These are phyloP conservation scores for Mimumesa dahlbomi DNA, from an alignment of 2,888 invertebrate species.

Conservation along the genomic window DNA sequence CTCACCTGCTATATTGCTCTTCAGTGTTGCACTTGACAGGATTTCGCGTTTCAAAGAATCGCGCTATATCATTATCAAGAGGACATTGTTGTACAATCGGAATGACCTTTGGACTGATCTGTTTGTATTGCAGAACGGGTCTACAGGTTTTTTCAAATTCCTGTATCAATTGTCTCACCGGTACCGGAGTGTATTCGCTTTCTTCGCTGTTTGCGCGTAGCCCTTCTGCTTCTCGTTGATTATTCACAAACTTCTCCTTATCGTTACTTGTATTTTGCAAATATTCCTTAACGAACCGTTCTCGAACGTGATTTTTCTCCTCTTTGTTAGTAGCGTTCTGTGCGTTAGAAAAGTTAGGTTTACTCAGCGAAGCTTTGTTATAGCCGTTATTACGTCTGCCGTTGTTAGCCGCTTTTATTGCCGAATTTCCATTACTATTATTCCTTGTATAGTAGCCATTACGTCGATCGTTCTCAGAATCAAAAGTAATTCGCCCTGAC, in stretches of 20 bases:
- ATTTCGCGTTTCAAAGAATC: constrained; percentile 73
- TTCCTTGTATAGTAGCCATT: constrained; percentile 50
- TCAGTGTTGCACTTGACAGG: constrained; percentile 61
- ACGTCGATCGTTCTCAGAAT: constrained; percentile 52
- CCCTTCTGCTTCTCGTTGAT: constrained; percentile 20
- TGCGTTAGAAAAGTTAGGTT: constrained; percentile 38
- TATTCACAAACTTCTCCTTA: constrained; percentile 25
- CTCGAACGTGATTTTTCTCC: constrained; percentile 60
- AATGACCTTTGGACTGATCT: constrained; percentile 76
- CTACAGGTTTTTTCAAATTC: constrained; percentile 85
- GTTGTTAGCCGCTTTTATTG: constrained; percentile 46
- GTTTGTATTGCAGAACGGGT: constrained; percentile 82
- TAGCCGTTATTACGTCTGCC: constrained; percentile 54
- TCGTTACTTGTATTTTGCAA: constrained; percentile 32
- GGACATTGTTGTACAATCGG: constrained; percentile 70
- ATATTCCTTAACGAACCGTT: constrained; percentile 74
- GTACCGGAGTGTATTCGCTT: constrained; percentile 77
- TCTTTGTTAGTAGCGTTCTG: constrained; percentile 48
- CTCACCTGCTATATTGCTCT: constrained; percentile 55
- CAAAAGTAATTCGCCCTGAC: constrained; percentile 63
- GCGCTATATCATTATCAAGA: constrained; percentile 73
- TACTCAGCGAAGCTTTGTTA: constrained; percentile 48
- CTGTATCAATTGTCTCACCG: constrained; percentile 82
- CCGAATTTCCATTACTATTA: constrained; percentile 55
- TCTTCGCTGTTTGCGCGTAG: constrained; percentile 51